These are phyloP conservation scores for Cryptocephalus moraei DNA, from an alignment of 2,888 invertebrate genomes.

Conservation along the genomic window DNA sequence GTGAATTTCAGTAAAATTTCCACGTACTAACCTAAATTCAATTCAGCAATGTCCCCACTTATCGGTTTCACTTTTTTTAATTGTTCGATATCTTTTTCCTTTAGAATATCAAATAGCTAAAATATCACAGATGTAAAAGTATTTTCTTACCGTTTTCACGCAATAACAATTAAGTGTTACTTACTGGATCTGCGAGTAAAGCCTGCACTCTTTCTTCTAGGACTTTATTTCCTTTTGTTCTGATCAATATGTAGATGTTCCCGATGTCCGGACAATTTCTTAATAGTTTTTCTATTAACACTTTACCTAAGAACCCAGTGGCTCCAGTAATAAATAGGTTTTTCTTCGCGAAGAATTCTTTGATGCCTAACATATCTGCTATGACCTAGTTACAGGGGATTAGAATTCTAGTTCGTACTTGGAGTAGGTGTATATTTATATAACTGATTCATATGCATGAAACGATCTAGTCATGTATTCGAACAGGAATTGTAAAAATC, in stretches of 20 bases:
- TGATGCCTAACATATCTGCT: constrained; percentile 38
- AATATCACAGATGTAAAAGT: constrained; percentile 6
- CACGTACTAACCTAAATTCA: constrained; percentile 49
- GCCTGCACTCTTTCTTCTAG: constrained; percentile 51
- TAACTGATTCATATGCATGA: neutral
- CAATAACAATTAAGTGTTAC: neutral
- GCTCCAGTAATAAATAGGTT: constrained; percentile 75
- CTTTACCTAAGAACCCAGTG: constrained; percentile 86
- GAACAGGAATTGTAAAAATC: neutral
- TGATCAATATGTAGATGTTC: constrained; percentile 65
- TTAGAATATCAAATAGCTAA: constrained; percentile 61
- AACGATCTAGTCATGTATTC: neutral
- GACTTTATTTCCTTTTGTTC: constrained; percentile 57
- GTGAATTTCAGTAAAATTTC: no score
- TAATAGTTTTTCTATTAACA: constrained; percentile 76
- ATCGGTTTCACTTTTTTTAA: constrained; percentile 60
- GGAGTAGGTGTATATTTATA: neutral
- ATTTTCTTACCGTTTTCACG: no score
- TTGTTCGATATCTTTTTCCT: constrained; percentile 41
- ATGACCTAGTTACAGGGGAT: neutral
- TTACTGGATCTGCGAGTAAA: constrained; percentile 1
- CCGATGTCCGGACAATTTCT: constrained; percentile 67
- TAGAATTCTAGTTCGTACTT: neutral
- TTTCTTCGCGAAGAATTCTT: constrained; percentile 56
- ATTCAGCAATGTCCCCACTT: constrained; percentile 65